These are phyloP conservation scores for Melozone crissalis DNA, from an alignment of 2,113 vertebrate genomes.

Conservation along the genomic window DNA sequence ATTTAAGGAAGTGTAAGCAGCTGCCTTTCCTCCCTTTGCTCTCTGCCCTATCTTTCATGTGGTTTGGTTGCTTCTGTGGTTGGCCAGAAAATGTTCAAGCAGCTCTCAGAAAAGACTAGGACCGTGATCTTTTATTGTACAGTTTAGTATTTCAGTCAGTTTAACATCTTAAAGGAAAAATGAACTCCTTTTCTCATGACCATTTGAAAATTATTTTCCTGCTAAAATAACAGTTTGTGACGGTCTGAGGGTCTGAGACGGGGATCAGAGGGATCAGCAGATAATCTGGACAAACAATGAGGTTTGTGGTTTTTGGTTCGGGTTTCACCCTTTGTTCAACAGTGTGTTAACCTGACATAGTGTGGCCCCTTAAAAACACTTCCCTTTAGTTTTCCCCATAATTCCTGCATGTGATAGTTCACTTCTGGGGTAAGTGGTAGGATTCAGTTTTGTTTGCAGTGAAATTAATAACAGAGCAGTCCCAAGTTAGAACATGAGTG, in stretches of 20 bases:
- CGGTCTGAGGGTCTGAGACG: slow-evolving; percentile 25
- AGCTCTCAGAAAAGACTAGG: neutral
- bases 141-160: neutral
- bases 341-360: neutral
- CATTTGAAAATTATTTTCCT: neutral
- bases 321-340: slow-evolving; percentile 2
- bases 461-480: neutral
- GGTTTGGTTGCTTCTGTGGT: neutral
- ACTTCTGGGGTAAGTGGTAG: neutral
- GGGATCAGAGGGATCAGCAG: slow-evolving; percentile 10
- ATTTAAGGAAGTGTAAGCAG: neutral
- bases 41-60: neutral
- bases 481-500: neutral
- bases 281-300: slow-evolving; percentile 29
- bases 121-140: neutral
- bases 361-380: neutral
- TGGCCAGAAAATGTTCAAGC: neutral
- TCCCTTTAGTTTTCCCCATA: neutral
- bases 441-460: neutral
- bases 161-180: slow-evolving; percentile 5
- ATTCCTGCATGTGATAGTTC: neutral
- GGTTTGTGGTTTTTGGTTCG: neutral
- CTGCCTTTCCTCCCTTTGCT: neutral
- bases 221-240: neutral
- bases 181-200: neutral